These are phyloP conservation scores for Geococcyx californianus DNA, from an alignment of 2,113 vertebrate species.

Conservation along the genomic window DNA sequence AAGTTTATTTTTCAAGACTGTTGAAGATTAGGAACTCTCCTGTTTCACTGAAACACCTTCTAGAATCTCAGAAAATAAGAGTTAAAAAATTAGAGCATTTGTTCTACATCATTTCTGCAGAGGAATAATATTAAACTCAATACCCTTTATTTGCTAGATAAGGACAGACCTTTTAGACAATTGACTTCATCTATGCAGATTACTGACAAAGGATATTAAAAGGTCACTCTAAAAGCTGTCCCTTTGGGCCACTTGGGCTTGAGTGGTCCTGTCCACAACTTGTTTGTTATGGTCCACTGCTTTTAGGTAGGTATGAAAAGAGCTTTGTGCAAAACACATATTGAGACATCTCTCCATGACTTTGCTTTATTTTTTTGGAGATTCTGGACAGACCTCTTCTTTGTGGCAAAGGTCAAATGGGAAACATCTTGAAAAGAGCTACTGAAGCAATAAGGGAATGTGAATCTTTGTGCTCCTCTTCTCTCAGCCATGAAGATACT, in stretches of 20 bases:
- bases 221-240: constrained; percentile 47
- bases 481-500: constrained; percentile 37
- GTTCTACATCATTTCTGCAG: neutral
- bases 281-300: constrained; percentile 40
- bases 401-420: constrained; percentile 65
- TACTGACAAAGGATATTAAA: constrained; percentile 44
- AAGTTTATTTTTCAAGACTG: neutral
- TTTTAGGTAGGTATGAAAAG: constrained; percentile 67
- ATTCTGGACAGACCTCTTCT: constrained; percentile 48
- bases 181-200: constrained; percentile 11
- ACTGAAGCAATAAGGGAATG: constrained; percentile 58
- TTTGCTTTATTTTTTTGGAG: constrained; percentile 37
- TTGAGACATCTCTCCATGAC: constrained; percentile 56
- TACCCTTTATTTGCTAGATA: neutral
- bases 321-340: constrained; percentile 65
- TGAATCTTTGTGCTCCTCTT: constrained; percentile 43
- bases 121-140: neutral
- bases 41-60: neutral
- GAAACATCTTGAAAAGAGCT: constrained; percentile 65
- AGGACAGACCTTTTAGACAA: neutral
- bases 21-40: neutral
- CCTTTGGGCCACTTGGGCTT: constrained; percentile 30
- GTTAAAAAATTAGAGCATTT: neutral
- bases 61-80: neutral
- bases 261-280: constrained; percentile 51